Conservation (phyloP, 2,888 invertebrate species). For the Galeruca laticollis region DNA sequence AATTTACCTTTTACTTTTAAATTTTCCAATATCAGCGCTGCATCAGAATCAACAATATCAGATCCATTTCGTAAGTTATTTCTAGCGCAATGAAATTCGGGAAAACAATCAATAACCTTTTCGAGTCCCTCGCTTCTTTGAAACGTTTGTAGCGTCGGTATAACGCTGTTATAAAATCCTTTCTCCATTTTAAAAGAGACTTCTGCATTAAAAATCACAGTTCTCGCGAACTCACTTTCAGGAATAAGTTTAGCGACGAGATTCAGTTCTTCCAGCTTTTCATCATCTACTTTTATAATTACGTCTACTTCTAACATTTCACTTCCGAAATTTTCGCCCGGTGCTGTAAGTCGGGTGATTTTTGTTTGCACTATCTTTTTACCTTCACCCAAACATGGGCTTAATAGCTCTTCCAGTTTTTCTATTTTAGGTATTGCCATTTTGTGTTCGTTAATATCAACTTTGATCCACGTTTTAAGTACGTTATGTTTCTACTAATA, state of each 20-base stretch:
- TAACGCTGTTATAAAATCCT: conserved; percentile 67
- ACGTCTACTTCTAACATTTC: conserved; percentile 65
- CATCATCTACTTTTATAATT: conserved; percentile 26
- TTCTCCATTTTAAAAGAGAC: conserved; percentile 69
- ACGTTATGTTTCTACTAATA: background rate
- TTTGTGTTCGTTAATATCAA: background rate
- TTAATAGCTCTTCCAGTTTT: conserved; percentile 32
- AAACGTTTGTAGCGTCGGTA: conserved; percentile 65
- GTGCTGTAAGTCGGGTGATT: conserved; percentile 64
- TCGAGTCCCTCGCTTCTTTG: conserved; percentile 65
- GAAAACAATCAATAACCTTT: conserved; percentile 63
- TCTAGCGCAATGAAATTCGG: conserved; percentile 52
- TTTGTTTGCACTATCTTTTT: conserved; percentile 39
- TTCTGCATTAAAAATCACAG: conserved; percentile 67
- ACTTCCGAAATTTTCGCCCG: conserved; percentile 73
- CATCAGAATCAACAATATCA: conserved; percentile 66
- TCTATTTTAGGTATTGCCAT: conserved; percentile 33
- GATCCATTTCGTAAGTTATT: conserved; percentile 45
- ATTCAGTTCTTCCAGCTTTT: conserved; percentile 55
- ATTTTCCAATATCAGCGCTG: conserved; percentile 70
- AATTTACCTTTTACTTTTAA: conserved; percentile 62
- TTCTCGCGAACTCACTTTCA: conserved; percentile 67
- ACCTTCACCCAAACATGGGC: conserved; percentile 8
- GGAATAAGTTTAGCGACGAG: conserved; percentile 72
- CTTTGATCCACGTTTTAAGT: background rate